A percentile compares a stretch with the other conserved stretches of the same genome.
phyloP scores from a whole-genome alignment of 2,888 invertebrate species.

The Pyrochroa serraticornis region DNA sequence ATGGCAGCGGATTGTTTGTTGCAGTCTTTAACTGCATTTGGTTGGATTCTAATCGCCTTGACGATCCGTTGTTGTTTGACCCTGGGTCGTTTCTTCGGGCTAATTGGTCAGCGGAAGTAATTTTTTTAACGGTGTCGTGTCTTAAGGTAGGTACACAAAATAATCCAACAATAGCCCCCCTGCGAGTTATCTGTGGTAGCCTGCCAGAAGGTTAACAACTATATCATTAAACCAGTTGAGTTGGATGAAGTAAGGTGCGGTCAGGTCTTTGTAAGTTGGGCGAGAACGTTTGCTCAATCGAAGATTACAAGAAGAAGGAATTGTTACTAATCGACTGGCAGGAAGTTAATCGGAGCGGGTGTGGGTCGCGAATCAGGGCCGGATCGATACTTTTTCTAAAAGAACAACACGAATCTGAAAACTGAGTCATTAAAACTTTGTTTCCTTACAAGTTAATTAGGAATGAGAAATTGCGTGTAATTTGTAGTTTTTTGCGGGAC shows the following conservation, averaged over 20 bases:
- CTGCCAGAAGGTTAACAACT: conserved; percentile 7
- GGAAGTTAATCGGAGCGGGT: no score
- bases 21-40: not conserved
- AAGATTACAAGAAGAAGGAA: no score
- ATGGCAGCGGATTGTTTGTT: no score
- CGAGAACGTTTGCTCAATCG: no score
- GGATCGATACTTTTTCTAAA: no score
- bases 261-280: not conserved
- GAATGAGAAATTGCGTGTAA: no score
- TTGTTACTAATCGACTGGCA: no score
- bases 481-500: no score
- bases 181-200: not conserved
- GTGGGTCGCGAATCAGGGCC: no score
- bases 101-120: not conserved
- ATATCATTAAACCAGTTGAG: conserved; percentile 5
- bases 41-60: not conserved
- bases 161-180: not conserved
- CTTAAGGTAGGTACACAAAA: not conserved
- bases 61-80: not conserved
- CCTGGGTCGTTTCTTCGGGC: not conserved
- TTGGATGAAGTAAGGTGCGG: conserved; percentile 1
- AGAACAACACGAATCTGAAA: no score
- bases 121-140: not conserved
- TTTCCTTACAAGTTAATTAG: no score
- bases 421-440: no score